A percentile compares a stretch with the other conserved stretches of the same genome.
phyloP scores from a whole-genome alignment of 1,140 invertebrate genomes.

The Diprion similis region DNA sequence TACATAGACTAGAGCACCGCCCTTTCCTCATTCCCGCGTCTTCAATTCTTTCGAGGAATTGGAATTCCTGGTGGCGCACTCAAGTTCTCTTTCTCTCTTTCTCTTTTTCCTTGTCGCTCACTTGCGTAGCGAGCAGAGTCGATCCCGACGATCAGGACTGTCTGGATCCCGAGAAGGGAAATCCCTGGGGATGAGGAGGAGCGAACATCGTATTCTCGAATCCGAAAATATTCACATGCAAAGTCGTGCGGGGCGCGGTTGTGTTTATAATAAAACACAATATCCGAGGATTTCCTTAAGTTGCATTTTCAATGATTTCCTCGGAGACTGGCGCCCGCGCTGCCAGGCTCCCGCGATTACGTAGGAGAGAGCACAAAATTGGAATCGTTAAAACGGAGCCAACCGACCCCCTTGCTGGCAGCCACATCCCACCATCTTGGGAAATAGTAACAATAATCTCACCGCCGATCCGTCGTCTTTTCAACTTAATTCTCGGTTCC shows the following conservation, averaged over 20 bases:
- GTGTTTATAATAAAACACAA: constrained; percentile 43
- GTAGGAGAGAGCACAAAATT: constrained; percentile 40
- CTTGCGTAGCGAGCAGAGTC: constrained; percentile 1
- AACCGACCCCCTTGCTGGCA: background rate
- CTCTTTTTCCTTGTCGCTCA: constrained; percentile 24
- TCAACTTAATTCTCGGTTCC: constrained; percentile 1
- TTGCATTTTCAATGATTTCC: constrained; percentile 50
- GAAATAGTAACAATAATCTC: constrained; percentile 3
- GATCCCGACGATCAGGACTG: background rate
- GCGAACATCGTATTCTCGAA: constrained; percentile 67
- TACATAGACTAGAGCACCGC: no score
- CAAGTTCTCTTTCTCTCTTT: background rate
- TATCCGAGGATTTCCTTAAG: constrained; percentile 38
- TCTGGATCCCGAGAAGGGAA: constrained; percentile 31
- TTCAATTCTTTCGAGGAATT: no score
- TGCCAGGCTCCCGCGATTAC: constrained; percentile 16
- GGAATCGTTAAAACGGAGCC: constrained; percentile 45
- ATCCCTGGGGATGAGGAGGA: constrained; percentile 69
- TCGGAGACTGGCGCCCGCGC: constrained; percentile 43
- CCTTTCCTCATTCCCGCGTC: no score
- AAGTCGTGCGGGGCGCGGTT: constrained; percentile 39
- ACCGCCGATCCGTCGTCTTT: background rate
- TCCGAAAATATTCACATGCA: constrained; percentile 54
- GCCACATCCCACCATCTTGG: background rate
- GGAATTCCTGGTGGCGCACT: no score